A percentile compares a stretch with the other conserved stretches of the same genome.
Evolutionary conservation across 2,888 invertebrate genomes (phyloP).

Genomic region (Meteorus cinctellus): DNA sequence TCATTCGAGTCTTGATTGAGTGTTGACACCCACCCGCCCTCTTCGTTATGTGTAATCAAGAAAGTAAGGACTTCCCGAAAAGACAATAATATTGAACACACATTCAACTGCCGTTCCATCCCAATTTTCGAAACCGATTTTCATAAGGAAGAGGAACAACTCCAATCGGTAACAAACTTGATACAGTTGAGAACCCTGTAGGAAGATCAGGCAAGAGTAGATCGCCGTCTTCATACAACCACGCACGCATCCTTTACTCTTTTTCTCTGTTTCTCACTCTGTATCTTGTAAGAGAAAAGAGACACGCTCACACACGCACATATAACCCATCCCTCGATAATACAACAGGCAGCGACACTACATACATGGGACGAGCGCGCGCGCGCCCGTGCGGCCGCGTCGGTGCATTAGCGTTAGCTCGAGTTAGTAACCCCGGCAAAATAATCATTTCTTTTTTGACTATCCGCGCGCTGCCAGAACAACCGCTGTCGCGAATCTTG

Average conservation of each 20-base stretch:
- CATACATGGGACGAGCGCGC: not conserved
- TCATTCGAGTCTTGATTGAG: too few relatives aligned
- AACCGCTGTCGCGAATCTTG: conserved; percentile 55
- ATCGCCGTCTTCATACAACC: conserved; percentile 40
- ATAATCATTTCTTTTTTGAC: conserved; percentile 50
- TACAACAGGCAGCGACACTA: not conserved
- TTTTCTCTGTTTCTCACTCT: conserved; percentile 37
- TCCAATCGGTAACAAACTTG: not conserved
- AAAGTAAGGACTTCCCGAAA: too few relatives aligned
- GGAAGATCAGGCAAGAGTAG: conserved; percentile 14
- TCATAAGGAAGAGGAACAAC: not conserved
- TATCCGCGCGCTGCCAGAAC: conserved; percentile 25
- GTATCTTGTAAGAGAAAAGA: conserved; percentile 36
- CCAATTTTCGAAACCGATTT: not conserved
- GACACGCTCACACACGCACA: conserved; percentile 45
- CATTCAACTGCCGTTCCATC: not conserved
- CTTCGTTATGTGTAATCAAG: too few relatives aligned
- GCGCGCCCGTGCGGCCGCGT: conserved; percentile 43
- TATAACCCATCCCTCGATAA: conserved; percentile 37
- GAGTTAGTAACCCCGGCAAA: conserved; percentile 46
- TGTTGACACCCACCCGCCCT: too few relatives aligned
- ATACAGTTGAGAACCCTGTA: conserved; percentile 37
- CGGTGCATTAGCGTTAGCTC: conserved; percentile 54
- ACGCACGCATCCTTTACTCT: conserved; percentile 34
- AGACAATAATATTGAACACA: too few relatives aligned